Evolutionary conservation across 2,797 vertebrate genomes (phyloP), one percentile per base, ranked within the genome.

Genomic region (Pipistrellus kuhlii): DNA sequence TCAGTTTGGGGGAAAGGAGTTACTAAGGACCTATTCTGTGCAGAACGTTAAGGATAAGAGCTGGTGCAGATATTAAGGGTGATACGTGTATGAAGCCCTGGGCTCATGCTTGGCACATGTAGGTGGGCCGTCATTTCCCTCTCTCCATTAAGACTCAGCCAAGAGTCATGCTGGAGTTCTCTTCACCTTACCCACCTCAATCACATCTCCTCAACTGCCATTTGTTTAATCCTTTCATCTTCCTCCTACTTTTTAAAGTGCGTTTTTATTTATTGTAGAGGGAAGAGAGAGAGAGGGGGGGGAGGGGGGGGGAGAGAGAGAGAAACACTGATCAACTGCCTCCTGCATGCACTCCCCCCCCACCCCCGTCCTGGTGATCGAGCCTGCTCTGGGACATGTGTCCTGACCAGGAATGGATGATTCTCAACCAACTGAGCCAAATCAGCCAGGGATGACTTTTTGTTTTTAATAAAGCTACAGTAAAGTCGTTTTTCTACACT

Each of bases 401-500:
- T 3, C 62, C 30, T 18, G 15, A 66, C 62, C 62, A 17, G 30
- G 62, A 66, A 66, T 66, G 62, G 62, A 15, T 13, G 14, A 17
- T n/a, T 13, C 62, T 64, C 27, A n/a, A n/a, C 62, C 62, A n/a
- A n/a, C 62, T 64, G 62, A n/a, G 13, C 30, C 62, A 18, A 30
- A 66, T 30, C 30, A 18, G 62, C 62, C 62, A 66, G 30, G 15
- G 15, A 13, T 30, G 14, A 57, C 27, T 30, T 30, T 62, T 62
- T 30, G 30, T 14, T 62, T 62, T 6, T 3, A 62, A 38, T 77
- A 87, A 95, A 94, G 14, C 51, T 82, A 71, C n/a, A 12, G 3
- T 76, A 44, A 77, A 77, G 25, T 90, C 83, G 12, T 68, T 92
- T 91, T 89, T 91, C 62, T 94, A 71, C 78, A 18, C 55, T 80